phyloP scores from a whole-genome alignment of 2,797 vertebrate genomes.

The Myoxocephalus aenaeus region DNA sequence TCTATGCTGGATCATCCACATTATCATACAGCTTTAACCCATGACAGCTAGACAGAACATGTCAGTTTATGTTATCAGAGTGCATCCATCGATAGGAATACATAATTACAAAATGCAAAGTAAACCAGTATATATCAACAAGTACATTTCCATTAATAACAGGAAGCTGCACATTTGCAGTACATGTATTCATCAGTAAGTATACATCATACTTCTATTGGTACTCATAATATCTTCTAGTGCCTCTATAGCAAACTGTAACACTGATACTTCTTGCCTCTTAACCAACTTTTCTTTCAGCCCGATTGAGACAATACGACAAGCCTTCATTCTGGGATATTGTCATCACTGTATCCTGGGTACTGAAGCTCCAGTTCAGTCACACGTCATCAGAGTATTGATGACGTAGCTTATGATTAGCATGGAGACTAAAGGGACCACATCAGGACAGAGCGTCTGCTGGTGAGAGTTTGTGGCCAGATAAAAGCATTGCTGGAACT shows the following conservation, averaged over 20 bases:
- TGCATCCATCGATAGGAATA: background rate
- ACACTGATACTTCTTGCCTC: background rate
- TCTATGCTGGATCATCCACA: background rate
- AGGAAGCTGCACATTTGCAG: background rate
- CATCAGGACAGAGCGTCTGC: background rate
- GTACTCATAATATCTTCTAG: background rate
- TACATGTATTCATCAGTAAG: background rate
- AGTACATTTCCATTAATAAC: background rate
- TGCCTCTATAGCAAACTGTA: background rate
- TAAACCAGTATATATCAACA: background rate
- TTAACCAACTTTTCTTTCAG: background rate
- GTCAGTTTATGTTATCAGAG: background rate
- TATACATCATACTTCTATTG: background rate
- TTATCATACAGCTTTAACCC: background rate
- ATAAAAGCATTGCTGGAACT: slow-evolving; percentile 52
- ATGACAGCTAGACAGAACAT: background rate
- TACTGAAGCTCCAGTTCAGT: background rate
- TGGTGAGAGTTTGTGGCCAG: slow-evolving; percentile 16
- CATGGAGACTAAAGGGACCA: background rate
- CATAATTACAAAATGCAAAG: background rate
- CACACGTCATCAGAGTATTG: background rate
- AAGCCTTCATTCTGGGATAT: background rate
- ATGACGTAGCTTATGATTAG: background rate
- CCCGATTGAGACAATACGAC: background rate
- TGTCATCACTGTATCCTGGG: background rate